These are phyloP conservation scores for Strigamia maritima DNA, from an alignment of 2,888 invertebrate genomes.

Conservation along the genomic window DNA sequence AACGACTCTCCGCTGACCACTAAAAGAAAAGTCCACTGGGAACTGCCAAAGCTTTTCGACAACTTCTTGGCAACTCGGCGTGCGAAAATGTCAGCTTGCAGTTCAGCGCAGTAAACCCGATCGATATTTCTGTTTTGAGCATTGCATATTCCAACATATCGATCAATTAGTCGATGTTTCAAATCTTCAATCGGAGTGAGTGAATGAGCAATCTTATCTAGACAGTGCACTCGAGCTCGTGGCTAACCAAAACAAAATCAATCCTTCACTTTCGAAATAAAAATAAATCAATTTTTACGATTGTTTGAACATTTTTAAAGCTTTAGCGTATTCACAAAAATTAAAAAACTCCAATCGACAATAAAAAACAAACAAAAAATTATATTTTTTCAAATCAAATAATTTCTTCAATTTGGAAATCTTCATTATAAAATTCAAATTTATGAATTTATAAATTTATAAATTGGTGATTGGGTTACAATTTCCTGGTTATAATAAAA, in stretches of 20 bases:
- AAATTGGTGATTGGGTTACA: too few relatives aligned
- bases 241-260: constrained; percentile 16
- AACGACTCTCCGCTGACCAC: constrained; percentile 28
- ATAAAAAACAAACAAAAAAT: too few relatives aligned
- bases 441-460: too few relatives aligned
- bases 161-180: constrained; percentile 27
- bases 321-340: too few relatives aligned
- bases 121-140: background rate
- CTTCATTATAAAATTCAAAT: too few relatives aligned
- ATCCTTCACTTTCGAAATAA: background rate
- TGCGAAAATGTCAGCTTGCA: background rate
- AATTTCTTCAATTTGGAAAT: too few relatives aligned
- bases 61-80: constrained; percentile 24
- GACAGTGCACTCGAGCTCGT: constrained; percentile 13
- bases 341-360: too few relatives aligned
- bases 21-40: constrained; percentile 27
- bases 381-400: too few relatives aligned
- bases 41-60: constrained; percentile 28
- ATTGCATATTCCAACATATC: background rate
- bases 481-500: too few relatives aligned
- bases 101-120: background rate
- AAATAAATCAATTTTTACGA: background rate
- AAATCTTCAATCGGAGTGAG: constrained; percentile 26
- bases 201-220: constrained; percentile 23
- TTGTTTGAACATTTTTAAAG: too few relatives aligned